Evolutionary conservation across 2,888 invertebrate species (phyloP), one percentile per base, ranked within the genome.

Genomic region (Uropetala carovei): DNA sequence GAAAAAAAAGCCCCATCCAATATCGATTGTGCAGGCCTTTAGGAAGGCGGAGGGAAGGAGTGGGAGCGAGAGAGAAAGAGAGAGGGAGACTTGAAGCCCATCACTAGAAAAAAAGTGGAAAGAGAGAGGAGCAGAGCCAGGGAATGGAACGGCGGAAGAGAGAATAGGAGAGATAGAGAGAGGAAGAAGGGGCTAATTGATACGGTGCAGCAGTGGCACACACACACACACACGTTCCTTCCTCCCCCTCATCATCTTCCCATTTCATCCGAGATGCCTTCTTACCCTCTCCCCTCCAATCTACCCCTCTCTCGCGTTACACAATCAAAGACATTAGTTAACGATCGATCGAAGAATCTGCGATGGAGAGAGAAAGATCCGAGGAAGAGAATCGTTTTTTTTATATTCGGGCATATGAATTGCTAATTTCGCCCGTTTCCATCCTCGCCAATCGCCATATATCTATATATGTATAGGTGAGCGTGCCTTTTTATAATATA

Each of bases 281-380:
- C 14, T 64, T 59, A 60, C 86, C 56, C 91, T 75, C 58, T 86
- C 9, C 27, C 22, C 58, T 5, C n/a, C 59, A 30, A 27, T 27
- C 60, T 14, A 43, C 58, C 30, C 59, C 81, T 68, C 92, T 81
- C 92, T 57, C 83, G 60, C 92, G 92, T 93, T 93, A 93, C 93
- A 93, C 93, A 92, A 92, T 93, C 93, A 92, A 64, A 89, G 89
- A 89, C 89, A 89, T 89, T 89, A 89, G 60, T 89, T 89, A 89
- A 89, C 64, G 68, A 89, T 89, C 89, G 64, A 89, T 89, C 92
- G 89, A 92, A 92, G 81, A 43, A 5, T 5, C 43, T 43, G 43
- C 43, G 43, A 43, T 43, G 93, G 91, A 18, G 93, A 91, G 56
- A 93, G 92, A 60, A 92, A 91, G 81, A 92, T 92, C 86, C 92